phyloP scores from a whole-genome alignment of 53 echinoderm and acorn worm genomes.

The Paelopatides confundens region DNA sequence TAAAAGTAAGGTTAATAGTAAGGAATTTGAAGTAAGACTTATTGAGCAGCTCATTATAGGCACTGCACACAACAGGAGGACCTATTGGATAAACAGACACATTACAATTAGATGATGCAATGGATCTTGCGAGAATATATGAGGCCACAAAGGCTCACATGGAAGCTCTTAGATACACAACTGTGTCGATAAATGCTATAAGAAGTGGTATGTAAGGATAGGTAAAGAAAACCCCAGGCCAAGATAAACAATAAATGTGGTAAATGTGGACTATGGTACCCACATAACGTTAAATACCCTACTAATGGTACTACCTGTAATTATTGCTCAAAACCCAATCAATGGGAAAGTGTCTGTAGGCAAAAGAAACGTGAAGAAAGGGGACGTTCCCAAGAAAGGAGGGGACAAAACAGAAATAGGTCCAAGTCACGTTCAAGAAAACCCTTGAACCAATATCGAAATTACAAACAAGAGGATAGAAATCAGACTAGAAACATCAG shows the following conservation, averaged over 20 bases:
- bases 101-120: conserved; percentile 57
- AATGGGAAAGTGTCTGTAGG: conserved; percentile 29
- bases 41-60: conserved; percentile 72
- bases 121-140: conserved; percentile 59
- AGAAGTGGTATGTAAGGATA: no score
- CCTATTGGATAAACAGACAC: conserved; percentile 61
- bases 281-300: background rate
- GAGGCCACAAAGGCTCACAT: conserved; percentile 65
- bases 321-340: conserved; percentile 14
- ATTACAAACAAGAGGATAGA: background rate
- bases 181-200: conserved; percentile 14
- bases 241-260: conserved; percentile 18
- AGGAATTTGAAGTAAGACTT: conserved; percentile 45
- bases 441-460: no score
- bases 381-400: background rate
- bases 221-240: background rate
- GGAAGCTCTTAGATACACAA: conserved; percentile 13
- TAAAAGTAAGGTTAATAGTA: conserved; percentile 57
- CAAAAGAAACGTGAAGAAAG: background rate
- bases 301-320: conserved; percentile 40
- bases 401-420: background rate
- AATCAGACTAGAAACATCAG: no score
- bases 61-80: conserved; percentile 62
- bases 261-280: conserved; percentile 22
- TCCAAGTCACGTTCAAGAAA: background rate